Percentiles rank a stretch among this genome's conserved stretches.
phyloP scores from a whole-genome alignment of 2,113 vertebrate species.

The Diphyllodes magnificus region DNA sequence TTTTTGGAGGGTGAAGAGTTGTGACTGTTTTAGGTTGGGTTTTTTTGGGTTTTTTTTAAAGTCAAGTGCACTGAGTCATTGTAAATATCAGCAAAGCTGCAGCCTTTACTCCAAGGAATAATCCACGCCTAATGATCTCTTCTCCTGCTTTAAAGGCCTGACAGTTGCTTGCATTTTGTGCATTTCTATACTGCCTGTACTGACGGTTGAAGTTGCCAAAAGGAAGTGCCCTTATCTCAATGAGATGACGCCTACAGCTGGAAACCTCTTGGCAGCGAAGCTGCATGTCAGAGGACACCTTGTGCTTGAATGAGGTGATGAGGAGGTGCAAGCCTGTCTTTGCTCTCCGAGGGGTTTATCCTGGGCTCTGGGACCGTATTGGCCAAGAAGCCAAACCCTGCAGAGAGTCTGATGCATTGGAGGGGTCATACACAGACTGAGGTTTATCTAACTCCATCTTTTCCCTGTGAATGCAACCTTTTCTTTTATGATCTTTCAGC shows the following conservation, averaged over 20 bases:
- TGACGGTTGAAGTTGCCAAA: not conserved
- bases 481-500: not conserved
- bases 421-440: not conserved
- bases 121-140: not conserved
- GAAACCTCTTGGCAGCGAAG: not conserved
- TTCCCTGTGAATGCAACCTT: not conserved
- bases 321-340: not conserved
- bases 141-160: not conserved
- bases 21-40: not conserved
- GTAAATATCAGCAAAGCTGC: constrained; percentile 39
- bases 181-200: not conserved
- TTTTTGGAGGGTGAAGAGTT: not conserved
- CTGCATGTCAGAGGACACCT: not conserved
- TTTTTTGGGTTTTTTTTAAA: not conserved
- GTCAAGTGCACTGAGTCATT: constrained; percentile 45
- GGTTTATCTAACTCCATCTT: not conserved
- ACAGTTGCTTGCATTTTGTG: not conserved
- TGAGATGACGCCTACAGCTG: not conserved
- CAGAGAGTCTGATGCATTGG: not conserved
- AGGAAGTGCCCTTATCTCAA: not conserved
- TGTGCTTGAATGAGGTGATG: not conserved
- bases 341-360: not conserved
- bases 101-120: constrained; percentile 8
- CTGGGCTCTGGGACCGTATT: not conserved
- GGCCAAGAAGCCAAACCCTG: not conserved